Evolutionary conservation across 2,888 invertebrate species (phyloP).

Genomic region (Panzeria rudis): DNA sequence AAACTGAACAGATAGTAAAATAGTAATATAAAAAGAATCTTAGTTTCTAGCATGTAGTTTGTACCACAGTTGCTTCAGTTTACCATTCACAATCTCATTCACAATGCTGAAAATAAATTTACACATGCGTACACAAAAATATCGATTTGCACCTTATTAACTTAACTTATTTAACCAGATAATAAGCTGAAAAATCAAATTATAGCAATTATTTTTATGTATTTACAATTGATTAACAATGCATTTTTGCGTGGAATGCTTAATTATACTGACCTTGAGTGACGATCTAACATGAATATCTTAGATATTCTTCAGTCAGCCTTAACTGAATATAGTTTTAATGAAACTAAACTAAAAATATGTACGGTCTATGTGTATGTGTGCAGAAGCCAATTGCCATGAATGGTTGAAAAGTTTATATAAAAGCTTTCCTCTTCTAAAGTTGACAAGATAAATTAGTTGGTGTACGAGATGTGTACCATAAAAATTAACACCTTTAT

Average conservation of each 20-base stretch:
- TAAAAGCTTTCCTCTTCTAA: constrained; percentile 13
- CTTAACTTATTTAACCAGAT: constrained; percentile 19
- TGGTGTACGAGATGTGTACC: constrained; percentile 47
- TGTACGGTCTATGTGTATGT: neutral
- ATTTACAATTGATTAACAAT: constrained; percentile 43
- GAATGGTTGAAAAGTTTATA: constrained; percentile 8
- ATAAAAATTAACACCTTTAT: constrained; percentile 64
- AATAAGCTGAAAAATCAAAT: constrained; percentile 36
- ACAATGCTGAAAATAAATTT: neutral
- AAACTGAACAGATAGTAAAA: neutral
- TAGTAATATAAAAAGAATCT: neutral
- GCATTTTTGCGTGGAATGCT: constrained; percentile 58
- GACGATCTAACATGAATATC: constrained; percentile 22
- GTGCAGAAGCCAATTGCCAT: constrained; percentile 2
- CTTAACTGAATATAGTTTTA: neutral
- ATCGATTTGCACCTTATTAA: constrained; percentile 41
- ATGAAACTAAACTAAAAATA: neutral
- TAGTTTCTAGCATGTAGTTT: neutral
- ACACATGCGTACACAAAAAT: constrained; percentile 12
- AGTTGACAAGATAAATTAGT: constrained; percentile 65
- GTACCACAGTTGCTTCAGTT: neutral
- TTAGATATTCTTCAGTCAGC: neutral
- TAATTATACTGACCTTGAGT: constrained; percentile 59
- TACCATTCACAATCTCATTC: neutral
- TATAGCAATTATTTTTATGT: neutral